Evolutionary conservation across 2,888 invertebrate species (phyloP), one percentile per base, ranked within the genome.

Genomic region (Saturnia pavonia): DNA sequence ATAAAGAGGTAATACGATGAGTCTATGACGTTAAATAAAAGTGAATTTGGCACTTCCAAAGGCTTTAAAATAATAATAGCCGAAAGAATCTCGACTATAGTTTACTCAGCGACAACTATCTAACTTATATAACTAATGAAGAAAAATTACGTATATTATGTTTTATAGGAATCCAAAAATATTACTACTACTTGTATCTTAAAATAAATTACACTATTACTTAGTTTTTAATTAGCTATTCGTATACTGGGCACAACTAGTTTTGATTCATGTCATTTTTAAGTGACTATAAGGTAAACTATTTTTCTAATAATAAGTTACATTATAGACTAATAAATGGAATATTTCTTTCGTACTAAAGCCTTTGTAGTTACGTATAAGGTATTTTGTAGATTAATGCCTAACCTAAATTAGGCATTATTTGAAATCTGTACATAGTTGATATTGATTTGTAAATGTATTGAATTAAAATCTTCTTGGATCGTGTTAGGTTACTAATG

Each of bases 191-290:
- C 88, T 91, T 68, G 91, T 92, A 89, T 91, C 94, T 94, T 93
- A 94, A 87, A 90, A 93, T 93, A 93, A 93, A 92, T 92, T 92
- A 92, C 84, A 91, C 57, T 60, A 60, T 87, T 87, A 87, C 88
- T 90, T 90, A 71, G 16, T 57, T 83, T 85, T 90, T 90, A 91
- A 86, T 89, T 89, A 91, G 85, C 92, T 94, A 94, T 91, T 94
- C 94, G 94, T 94, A 94, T 94, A 94, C 94, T 92, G 93, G 94
- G 93, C 94, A 94, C 94, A 94, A 94, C 94, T 94, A 94, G 94
- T 92, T 91, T 90, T 92, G 92, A 92, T 93, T 92, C 88, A 86
- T 92, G 92, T 92, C 92, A 93, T 92, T 92, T 89, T 89, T 85
- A 90, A 84, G 89, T 93, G 92, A 93, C 93, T 92, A 93, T 89